A percentile compares a stretch with the other conserved stretches of the same genome.
phyloP scores from a whole-genome alignment of 2,113 vertebrate species.

The Ciconia stormi region DNA sequence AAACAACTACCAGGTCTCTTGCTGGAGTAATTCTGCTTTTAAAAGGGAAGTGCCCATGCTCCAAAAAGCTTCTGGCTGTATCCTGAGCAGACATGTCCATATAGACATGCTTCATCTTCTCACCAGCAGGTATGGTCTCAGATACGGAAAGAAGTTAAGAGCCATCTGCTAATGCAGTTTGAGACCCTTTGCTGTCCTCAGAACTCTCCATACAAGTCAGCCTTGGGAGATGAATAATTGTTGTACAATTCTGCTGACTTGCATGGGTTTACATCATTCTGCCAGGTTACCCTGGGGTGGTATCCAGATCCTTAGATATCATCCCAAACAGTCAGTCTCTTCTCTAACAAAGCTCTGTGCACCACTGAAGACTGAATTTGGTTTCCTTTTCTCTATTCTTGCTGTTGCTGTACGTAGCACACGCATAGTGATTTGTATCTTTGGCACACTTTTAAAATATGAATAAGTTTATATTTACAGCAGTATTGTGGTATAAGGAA shows the following conservation, averaged over 20 bases:
- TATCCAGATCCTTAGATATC: not conserved
- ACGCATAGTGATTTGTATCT: not conserved
- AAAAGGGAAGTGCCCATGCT: not conserved
- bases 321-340: not conserved
- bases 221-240: not conserved
- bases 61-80: not conserved
- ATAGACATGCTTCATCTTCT: not conserved
- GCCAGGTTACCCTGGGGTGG: not conserved
- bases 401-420: not conserved
- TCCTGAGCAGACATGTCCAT: not conserved
- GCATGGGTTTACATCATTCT: not conserved
- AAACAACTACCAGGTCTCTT: not conserved
- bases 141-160: not conserved
- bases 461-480: not conserved
- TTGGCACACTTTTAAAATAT: not conserved
- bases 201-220: not conserved
- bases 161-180: not conserved
- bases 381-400: not conserved
- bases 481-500: not conserved
- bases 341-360: not conserved
- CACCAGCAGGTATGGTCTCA: rapidly evolving
- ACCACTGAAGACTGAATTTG: not conserved
- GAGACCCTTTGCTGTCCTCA: not conserved
- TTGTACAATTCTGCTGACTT: not conserved
- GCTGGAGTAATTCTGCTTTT: not conserved